Conservation (phyloP, 2,797 vertebrate genomes). For the Hippocampus kuda region DNA sequence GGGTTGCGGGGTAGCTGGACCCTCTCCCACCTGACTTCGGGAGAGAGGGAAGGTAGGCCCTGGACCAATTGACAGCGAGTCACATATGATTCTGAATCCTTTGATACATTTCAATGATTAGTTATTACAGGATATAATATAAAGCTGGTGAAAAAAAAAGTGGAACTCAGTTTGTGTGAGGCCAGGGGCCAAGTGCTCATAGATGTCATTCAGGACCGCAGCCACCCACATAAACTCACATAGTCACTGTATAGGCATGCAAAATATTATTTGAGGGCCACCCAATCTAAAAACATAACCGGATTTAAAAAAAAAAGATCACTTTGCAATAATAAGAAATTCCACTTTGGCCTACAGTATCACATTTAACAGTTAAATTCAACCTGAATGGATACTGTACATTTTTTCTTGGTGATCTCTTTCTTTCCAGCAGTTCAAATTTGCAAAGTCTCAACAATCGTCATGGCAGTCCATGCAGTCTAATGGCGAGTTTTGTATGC, state of each 20-base stretch:
- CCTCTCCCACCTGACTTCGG: neutral
- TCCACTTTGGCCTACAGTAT: neutral
- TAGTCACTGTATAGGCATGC: slow-evolving; percentile 11
- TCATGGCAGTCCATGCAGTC: too few species aligned
- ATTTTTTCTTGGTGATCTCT: too few species aligned
- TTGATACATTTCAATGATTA: neutral
- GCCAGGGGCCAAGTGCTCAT: slow-evolving; percentile 42
- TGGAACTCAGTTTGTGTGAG: slow-evolving; percentile 48
- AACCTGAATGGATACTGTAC: too few species aligned
- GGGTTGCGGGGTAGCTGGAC: neutral
- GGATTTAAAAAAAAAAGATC: neutral
- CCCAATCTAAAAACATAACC: neutral
- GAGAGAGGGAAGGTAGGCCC: too few species aligned
- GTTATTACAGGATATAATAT: neutral
- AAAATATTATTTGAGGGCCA: slow-evolving; percentile 6
- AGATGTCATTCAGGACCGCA: slow-evolving; percentile 54
- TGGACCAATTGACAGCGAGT: too few species aligned
- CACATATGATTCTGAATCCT: neutral
- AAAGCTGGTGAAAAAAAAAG: neutral
- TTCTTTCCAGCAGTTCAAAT: too few species aligned
- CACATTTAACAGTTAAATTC: neutral
- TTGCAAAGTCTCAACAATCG: too few species aligned
- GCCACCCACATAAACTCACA: slow-evolving; percentile 41
- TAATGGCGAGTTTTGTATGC: too few species aligned
- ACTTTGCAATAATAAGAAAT: slow-evolving; percentile 1